These are phyloP conservation scores for Zaprionus vittiger DNA, from an alignment of 1,140 invertebrate genomes.

Conservation along the genomic window DNA sequence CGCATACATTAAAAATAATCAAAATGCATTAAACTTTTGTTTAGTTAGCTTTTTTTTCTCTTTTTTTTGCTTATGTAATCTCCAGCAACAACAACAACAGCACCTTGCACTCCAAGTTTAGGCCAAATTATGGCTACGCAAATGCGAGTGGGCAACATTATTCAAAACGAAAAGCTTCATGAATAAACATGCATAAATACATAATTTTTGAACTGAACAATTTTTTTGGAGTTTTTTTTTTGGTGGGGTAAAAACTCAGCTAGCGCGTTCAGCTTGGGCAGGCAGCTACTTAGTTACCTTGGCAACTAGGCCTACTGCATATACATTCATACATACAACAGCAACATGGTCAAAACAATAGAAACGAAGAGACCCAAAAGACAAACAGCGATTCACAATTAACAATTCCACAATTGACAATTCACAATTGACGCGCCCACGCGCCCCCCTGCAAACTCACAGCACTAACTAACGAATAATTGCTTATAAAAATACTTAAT, in stretches of 20 bases:
- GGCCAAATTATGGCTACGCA: constrained; percentile 37
- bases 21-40: constrained; percentile 79
- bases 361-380: constrained; percentile 7
- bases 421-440: constrained; percentile 69
- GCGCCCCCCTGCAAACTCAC: constrained; percentile 30
- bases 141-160: constrained; percentile 45
- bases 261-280: constrained; percentile 10
- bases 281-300: constrained; percentile 27
- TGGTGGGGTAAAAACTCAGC: constrained; percentile 11
- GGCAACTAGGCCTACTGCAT: constrained; percentile 51
- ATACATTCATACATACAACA: not conserved
- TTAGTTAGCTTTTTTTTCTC: constrained; percentile 52
- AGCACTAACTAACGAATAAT: constrained; percentile 64
- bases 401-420: constrained; percentile 57
- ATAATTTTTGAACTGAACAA: constrained; percentile 41
- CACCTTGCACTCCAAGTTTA: constrained; percentile 35
- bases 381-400: constrained; percentile 65
- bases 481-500: constrained; percentile 78
- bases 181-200: constrained; percentile 71
- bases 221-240: constrained; percentile 27
- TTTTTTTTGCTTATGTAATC: constrained; percentile 42
- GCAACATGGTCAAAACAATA: constrained; percentile 43
- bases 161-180: constrained; percentile 45
- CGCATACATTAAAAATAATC: constrained; percentile 78
- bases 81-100: constrained; percentile 3